Evolutionary conservation across 1,140 invertebrate species (phyloP), one percentile per base, ranked within the genome.

Genomic region (Gonioctena quinquepunctata): DNA sequence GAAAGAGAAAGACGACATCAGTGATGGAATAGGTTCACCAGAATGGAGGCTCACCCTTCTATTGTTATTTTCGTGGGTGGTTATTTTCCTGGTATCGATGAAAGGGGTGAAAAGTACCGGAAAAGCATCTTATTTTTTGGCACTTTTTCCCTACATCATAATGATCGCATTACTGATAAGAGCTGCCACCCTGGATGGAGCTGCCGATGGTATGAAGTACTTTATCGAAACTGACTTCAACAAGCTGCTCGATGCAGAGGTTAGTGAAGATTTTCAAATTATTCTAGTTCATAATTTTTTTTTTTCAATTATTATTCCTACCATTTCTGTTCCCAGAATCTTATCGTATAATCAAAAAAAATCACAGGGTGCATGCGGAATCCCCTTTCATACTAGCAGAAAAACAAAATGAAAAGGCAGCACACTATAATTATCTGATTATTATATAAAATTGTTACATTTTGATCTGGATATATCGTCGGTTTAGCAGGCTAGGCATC

Each of bases 71-170:
- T 89, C 93, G 1, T 97, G 94, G 94, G 66, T 92, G 8, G 81
- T 90, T 2, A 89, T 95, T 23, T 95, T 92, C 79, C 75, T 92
- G 21, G 90, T 94, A 54, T 88, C 95, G 11, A 88, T 92, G 52
- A 89, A 89, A 77, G 95, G 95, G 27, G 92, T 96, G 0, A 89
- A 91, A 79, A 91, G 90, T 72, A 90, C 90, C 0, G 92, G 92
- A 57, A 93, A 92, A 83, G 90, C 89, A 0, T 88, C 93, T 1
- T 96, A 95, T 79, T 95, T 96, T 80, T 87, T 94, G 0, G 94
- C 94, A 0, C 80, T 95, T 0, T 96, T 96, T 79, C 94, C 94
- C 0, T 96, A 96, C 78, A 86, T 95, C 0, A 89, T 96, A n/a
- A 88, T 96, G 76, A 84, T 93, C 2, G 89, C 90, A 1, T 80